Evolutionary conservation across 2,888 invertebrate genomes (phyloP), one percentile per base, ranked within the genome.

Genomic region (Eutolmus rufibarbis): DNA sequence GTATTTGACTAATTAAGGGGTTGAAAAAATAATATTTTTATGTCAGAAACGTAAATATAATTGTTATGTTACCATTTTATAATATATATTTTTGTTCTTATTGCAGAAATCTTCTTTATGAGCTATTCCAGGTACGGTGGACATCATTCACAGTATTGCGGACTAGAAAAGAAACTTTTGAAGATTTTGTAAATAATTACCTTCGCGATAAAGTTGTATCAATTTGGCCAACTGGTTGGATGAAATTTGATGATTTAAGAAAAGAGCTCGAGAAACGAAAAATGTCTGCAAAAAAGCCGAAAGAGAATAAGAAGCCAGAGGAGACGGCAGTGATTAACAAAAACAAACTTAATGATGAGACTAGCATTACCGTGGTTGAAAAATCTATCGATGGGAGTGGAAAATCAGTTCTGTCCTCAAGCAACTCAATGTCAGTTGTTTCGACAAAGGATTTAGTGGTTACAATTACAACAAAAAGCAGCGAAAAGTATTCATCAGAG

Each of bases 201-300:
- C 90, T 94, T 82, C 93, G 93, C 89, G 91, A 91, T 1, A 93
- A 93, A 86, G 91, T 94, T 12, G 91, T 93, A 16, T 91, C 93
- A 14, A 90, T 94, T 3, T 94, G 94, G 94, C 94, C 94, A 1
- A 93, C 92, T 43, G 94, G 94, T 86, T 94, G 94, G 94, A 94
- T 94, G 93, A 93, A 91, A 7, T 90, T 90, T 78, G 92, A 93
- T 84, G 93, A 93, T 8, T 88, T 93, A 43, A 91, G 91, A 88
- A 91, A 91, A 19, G 92, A 93, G 89, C 91, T 92, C 46, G 91
- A 92, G 19, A 90, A 91, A 57, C 90, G 91, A 37, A 92, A 92
- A 89, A 88, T 87, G 56, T 86, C 88, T 43, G 86, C 88, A 28
- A 90, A 89, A 77, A 90, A 90, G 74, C 88, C 89, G 46, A 90